Evolutionary conservation across 2,888 invertebrate genomes (phyloP).

Genomic region (Brassicogethes aeneus): DNA sequence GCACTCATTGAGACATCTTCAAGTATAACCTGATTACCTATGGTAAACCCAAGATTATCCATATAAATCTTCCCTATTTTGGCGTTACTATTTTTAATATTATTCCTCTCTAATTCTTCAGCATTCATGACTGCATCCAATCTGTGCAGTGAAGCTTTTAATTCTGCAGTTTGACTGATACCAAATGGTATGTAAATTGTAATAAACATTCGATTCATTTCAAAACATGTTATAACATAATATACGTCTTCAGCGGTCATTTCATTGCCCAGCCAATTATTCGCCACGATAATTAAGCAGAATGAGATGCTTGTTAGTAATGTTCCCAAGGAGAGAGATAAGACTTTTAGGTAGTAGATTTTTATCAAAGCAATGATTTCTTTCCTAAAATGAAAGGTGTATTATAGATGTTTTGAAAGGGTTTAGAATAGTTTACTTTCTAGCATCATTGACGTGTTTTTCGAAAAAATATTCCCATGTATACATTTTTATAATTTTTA

Average conservation of each 20-base stretch:
- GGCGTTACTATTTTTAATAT: background rate
- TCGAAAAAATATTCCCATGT: constrained; percentile 27
- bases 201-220: constrained; percentile 20
- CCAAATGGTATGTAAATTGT: constrained; percentile 26
- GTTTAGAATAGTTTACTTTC: constrained; percentile 18
- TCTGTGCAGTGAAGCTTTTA: constrained; percentile 22
- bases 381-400: constrained; percentile 40
- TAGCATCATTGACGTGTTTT: constrained; percentile 19
- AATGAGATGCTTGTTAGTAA: constrained; percentile 23
- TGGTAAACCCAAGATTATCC: constrained; percentile 17
- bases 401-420: constrained; percentile 1
- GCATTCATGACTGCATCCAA: constrained; percentile 16
- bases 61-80: constrained; percentile 12
- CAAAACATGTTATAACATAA: constrained; percentile 20
- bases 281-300: constrained; percentile 24
- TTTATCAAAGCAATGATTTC: constrained; percentile 52
- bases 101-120: background rate
- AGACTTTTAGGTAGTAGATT: constrained; percentile 33
- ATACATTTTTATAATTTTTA: constrained; percentile 29
- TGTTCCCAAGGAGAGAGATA: constrained; percentile 28
- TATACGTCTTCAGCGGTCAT: constrained; percentile 22
- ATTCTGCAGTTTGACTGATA: constrained; percentile 23
- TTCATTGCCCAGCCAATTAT: constrained; percentile 21
- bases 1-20: constrained; percentile 36
- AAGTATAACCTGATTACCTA: constrained; percentile 32